Evolutionary conservation across 2,888 invertebrate species (phyloP).

Genomic region (Acrobasis suavella): DNA sequence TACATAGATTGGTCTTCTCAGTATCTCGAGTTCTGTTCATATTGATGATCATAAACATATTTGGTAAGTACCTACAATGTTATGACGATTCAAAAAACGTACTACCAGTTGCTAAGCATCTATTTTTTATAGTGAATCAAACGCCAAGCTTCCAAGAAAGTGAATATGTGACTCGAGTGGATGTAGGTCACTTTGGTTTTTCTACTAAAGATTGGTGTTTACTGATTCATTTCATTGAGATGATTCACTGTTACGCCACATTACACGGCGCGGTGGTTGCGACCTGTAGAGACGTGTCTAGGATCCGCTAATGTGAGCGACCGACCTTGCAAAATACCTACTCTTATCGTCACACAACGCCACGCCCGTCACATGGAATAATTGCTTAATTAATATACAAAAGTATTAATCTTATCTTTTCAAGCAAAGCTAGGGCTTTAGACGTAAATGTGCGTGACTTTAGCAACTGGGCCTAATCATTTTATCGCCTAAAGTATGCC

Average conservation of each 20-base stretch:
- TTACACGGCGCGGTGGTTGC: constrained; percentile 25
- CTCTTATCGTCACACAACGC: constrained; percentile 8
- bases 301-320: constrained; percentile 54
- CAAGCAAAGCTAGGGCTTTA: constrained; percentile 20
- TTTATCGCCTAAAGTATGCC: constrained; percentile 41
- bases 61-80: too few relatives aligned
- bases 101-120: too few relatives aligned
- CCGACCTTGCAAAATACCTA: constrained; percentile 61
- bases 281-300: constrained; percentile 35
- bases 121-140: too few relatives aligned
- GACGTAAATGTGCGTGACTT: constrained; percentile 46
- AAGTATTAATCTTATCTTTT: neutral
- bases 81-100: too few relatives aligned
- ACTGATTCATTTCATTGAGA: constrained; percentile 30
- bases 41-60: neutral
- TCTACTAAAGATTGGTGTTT: constrained; percentile 11
- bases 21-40: neutral
- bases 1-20: constrained; percentile 1
- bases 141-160: neutral
- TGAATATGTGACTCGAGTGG: neutral
- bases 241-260: constrained; percentile 16
- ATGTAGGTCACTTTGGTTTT: constrained; percentile 6
- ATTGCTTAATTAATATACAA: neutral
- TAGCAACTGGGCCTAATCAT: constrained; percentile 40
- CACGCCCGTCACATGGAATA: constrained; percentile 27